Base-by-base conservation (phyloP, 2,888 invertebrate species). In the Heliconius aoede region DNA sequence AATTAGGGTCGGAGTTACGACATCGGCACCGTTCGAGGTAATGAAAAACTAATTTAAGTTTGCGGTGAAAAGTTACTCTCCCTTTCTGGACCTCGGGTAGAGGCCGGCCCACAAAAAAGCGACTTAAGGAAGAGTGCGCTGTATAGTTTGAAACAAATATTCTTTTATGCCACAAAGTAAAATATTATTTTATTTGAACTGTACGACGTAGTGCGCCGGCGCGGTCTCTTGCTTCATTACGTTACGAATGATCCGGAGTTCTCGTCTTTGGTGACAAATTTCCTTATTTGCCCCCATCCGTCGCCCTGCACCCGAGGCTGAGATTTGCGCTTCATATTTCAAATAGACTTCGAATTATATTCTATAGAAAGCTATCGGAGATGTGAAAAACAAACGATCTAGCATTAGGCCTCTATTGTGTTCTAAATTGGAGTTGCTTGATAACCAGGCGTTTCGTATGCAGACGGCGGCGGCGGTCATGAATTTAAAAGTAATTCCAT, bases 401-500 rank as follows among this genome's bases (percentile, higher is more conserved):
- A 75, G 69, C 64, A 73, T 77, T 71, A 73, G 36, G 74, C 82
- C 79, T 77, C 83, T 84, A 83, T 83, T 84, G 83, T 84, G 83
- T 81, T 83, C 81, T 72, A 79, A 80, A 80, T 78, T 77, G 77
- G 73, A 75, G 69, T 78, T 77, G 67, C 74, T 78, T 82, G 80
- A 83, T 82, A 86, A 88, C 87, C 85, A 84, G 85, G 84, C 80
- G 82, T 81, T 85, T 87, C 83, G 83, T 81, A 85, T 86, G 85
- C 86, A 85, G 82, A 82, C 84, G 81, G 84, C 79, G 84, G 84
- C 79, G 82, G 84, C 80, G 84, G 84, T 76, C 86, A 88, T 90
- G 89, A 91, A 91, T 91, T 91, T 86, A 85, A 88, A 91, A 91
- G 89, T 89, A 90, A 91, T 91, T 91, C 90, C 90, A 93, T 93